These are phyloP conservation scores for Miltochrista miniata DNA, from an alignment of 2,888 invertebrate species.

Conservation along the genomic window DNA sequence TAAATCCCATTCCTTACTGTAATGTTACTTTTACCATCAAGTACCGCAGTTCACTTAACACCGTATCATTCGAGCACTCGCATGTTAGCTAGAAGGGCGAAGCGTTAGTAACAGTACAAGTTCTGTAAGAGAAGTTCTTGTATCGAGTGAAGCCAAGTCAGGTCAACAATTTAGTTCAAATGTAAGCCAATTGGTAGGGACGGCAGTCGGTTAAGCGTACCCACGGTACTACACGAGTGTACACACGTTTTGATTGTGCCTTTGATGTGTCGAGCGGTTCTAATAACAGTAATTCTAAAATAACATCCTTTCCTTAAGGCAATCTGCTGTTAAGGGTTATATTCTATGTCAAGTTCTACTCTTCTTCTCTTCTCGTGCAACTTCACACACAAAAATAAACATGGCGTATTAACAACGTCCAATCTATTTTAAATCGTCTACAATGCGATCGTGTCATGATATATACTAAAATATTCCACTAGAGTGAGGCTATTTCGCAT, in stretches of 20 bases:
- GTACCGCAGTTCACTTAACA: background rate
- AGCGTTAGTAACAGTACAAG: slow-evolving; percentile 19
- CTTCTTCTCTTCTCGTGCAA: too few species aligned
- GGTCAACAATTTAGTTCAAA: slow-evolving; percentile 6
- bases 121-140: background rate
- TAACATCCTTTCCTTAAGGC: too few species aligned
- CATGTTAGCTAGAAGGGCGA: slow-evolving; percentile 15
- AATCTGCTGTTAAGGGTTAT: too few species aligned
- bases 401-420: too few species aligned
- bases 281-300: background rate
- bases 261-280: background rate
- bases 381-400: too few species aligned
- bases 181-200: slow-evolving; percentile 8
- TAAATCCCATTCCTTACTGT: too few species aligned
- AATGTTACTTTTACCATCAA: too few species aligned
- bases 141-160: slow-evolving; percentile 9
- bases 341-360: too few species aligned
- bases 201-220: slow-evolving; percentile 8
- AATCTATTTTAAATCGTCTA: too few species aligned
- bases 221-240: background rate
- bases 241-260: slow-evolving; percentile 13
- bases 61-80: slow-evolving; percentile 12
- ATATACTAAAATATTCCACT: too few species aligned
- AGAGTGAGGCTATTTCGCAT: too few species aligned
- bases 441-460: too few species aligned